Evolutionary conservation across 2,113 vertebrate species (phyloP).

Genomic region (Datnioides undecimradiatus): DNA sequence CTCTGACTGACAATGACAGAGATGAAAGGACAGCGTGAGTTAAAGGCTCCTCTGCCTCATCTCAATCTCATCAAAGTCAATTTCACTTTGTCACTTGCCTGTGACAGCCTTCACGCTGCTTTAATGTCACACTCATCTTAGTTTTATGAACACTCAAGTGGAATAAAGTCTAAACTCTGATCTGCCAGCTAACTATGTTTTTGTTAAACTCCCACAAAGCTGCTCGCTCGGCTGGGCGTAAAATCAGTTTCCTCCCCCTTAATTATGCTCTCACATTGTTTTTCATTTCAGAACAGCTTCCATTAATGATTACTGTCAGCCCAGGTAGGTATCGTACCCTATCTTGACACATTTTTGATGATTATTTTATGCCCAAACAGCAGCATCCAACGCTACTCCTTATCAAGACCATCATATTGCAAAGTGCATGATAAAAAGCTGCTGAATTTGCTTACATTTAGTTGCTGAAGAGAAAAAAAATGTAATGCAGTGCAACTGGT

Average conservation of each 20-base stretch:
- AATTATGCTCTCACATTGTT: conserved; percentile 32
- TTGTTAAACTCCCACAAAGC: conserved; percentile 40
- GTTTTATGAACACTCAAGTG: conserved; percentile 45
- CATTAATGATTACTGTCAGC: conserved; percentile 17
- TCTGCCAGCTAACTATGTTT: conserved; percentile 40
- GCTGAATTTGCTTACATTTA: conserved; percentile 3
- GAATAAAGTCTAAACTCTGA: conserved; percentile 46
- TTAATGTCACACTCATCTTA: conserved; percentile 61
- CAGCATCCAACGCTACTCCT: background rate
- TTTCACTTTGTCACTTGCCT: conserved; percentile 54
- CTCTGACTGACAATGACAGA: conserved; percentile 54
- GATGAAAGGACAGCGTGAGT: conserved; percentile 53
- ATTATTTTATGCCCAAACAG: conserved; percentile 9
- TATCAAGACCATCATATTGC: background rate
- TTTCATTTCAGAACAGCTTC: conserved; percentile 35
- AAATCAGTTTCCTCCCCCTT: conserved; percentile 35
- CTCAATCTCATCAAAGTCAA: conserved; percentile 65
- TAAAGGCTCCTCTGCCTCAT: conserved; percentile 49
- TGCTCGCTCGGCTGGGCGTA: conserved; percentile 42
- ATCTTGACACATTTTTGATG: background rate
- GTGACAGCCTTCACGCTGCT: conserved; percentile 65
- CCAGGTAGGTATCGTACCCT: background rate
- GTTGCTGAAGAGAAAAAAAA: conserved; percentile 20
- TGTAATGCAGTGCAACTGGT: background rate
- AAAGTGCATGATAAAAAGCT: conserved; percentile 21